Evolutionary conservation across 2,113 vertebrate species (phyloP).

Genomic region (Nansenia antarctica): DNA sequence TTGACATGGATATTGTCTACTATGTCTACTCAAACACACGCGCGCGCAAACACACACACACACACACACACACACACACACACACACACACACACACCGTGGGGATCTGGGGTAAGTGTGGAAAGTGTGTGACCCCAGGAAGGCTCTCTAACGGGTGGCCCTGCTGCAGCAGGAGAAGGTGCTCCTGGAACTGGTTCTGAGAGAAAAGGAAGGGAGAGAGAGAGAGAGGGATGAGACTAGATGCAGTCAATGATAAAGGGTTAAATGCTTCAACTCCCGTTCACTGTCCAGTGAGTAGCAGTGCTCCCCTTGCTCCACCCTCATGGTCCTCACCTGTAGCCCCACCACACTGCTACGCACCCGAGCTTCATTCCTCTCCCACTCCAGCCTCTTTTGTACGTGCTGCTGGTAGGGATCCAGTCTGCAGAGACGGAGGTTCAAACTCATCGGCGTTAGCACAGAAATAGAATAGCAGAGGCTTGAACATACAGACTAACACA

Average conservation of each 20-base stretch:
- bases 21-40: not conserved
- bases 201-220: not conserved
- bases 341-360: conserved; percentile 1
- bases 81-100: conserved; percentile 33
- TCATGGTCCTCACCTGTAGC: conserved; percentile 24
- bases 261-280: not conserved
- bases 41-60: too few relatives aligned
- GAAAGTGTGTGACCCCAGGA: conserved; percentile 75
- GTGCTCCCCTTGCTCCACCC: not conserved
- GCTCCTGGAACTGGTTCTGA: conserved; percentile 80
- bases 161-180: conserved; percentile 79
- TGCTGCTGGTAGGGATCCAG: conserved; percentile 30
- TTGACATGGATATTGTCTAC: too few relatives aligned
- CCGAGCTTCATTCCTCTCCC: conserved; percentile 33
- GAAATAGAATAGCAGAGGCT: not conserved
- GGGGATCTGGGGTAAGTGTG: conserved; percentile 76
- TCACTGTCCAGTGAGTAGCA: not conserved
- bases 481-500: not conserved
- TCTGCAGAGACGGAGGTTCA: conserved; percentile 10
- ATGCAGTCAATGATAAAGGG: not conserved
- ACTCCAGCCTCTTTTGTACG: conserved; percentile 15
- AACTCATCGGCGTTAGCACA: not conserved
- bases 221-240: not conserved
- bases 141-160: conserved; percentile 83
- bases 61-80: conserved; percentile 4